These are phyloP conservation scores for Phragmatobia fuliginosa DNA, from an alignment of 2,888 invertebrate species.

Conservation along the genomic window DNA sequence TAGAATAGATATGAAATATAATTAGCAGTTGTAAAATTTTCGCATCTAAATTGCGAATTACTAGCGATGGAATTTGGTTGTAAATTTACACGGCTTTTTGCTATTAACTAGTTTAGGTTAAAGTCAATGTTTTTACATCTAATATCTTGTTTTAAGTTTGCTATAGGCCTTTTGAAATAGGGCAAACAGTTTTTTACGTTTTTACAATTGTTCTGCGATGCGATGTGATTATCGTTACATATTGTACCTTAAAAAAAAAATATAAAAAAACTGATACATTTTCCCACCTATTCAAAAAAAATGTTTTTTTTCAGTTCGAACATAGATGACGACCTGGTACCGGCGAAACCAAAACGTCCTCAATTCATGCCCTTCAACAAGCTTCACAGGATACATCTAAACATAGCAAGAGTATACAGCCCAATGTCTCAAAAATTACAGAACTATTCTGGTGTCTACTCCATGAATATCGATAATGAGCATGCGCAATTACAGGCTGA, in stretches of 20 bases:
- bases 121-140: background rate
- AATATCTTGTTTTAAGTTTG: background rate
- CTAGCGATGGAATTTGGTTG: background rate
- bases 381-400: slow-evolving; percentile 40
- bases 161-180: background rate
- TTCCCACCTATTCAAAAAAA: background rate
- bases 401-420: slow-evolving; percentile 45
- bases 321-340: background rate
- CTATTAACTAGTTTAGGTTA: background rate
- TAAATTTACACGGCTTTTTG: background rate
- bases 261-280: background rate
- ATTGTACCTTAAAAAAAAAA: no score
- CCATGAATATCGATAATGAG: slow-evolving; percentile 7
- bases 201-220: background rate
- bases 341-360: slow-evolving; percentile 16
- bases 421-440: slow-evolving; percentile 16
- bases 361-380: slow-evolving; percentile 24
- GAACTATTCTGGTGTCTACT: slow-evolving; percentile 19
- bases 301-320: slow-evolving; percentile 25
- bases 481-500: slow-evolving; percentile 4
- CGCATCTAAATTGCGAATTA: background rate
- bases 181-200: background rate
- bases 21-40: background rate
- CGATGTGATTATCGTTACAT: no score
- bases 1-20: slow-evolving; percentile 1